Percentiles rank a stretch among this genome's conserved stretches.
These are phyloP conservation scores for Conistra vaccinii DNA, from an alignment of 2,888 invertebrate species.

Conservation along the genomic window DNA sequence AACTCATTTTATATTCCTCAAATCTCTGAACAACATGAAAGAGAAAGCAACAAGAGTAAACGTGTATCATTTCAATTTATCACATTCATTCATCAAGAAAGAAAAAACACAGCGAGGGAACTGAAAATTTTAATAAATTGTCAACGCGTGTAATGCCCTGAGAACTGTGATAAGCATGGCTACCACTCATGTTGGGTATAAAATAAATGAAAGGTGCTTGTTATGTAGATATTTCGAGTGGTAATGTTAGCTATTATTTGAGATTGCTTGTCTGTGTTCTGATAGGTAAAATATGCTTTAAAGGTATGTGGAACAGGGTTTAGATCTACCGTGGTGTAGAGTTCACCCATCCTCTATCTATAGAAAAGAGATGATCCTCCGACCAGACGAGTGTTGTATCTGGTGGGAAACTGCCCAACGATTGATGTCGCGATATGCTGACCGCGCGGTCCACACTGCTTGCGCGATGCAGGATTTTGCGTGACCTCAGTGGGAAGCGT, in stretches of 20 bases:
- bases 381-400: too few species aligned
- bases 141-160: conserved; percentile 62
- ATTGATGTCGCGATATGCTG: too few species aligned
- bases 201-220: conserved; percentile 40
- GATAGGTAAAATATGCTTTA: too few species aligned
- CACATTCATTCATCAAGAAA: conserved; percentile 44
- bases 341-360: too few species aligned
- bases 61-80: conserved; percentile 44
- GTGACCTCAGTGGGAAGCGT: too few species aligned
- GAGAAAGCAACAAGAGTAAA: background rate
- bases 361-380: too few species aligned
- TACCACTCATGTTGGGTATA: conserved; percentile 27
- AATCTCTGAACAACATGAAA: background rate
- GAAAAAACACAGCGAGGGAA: conserved; percentile 21
- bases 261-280: background rate
- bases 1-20: conserved; percentile 3
- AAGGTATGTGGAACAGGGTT: too few species aligned
- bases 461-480: too few species aligned
- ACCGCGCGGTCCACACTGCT: too few species aligned
- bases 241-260: conserved; percentile 5
- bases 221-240: conserved; percentile 14
- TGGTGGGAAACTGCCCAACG: too few species aligned
- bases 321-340: too few species aligned
- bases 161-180: conserved; percentile 54
- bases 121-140: conserved; percentile 55